A percentile compares a stretch with the other conserved stretches of the same genome.
Evolutionary conservation across 2,113 vertebrate genomes (phyloP).

Genomic region (Toxotes jaculatrix): DNA sequence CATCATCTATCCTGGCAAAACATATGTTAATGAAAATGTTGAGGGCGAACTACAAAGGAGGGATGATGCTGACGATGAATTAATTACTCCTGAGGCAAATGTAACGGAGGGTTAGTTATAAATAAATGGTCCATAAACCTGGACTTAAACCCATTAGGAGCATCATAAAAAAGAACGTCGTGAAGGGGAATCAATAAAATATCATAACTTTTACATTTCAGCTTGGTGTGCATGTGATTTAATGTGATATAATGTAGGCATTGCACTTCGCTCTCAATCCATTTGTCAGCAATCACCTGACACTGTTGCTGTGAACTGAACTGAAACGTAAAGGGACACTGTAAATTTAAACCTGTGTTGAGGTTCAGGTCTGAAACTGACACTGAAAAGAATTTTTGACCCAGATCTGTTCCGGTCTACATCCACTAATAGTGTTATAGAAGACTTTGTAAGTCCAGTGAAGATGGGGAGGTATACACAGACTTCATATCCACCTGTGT

Average conservation of each 20-base stretch:
- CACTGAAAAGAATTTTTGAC: neutral
- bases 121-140: neutral
- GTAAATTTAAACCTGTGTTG: neutral
- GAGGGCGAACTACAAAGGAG: neutral
- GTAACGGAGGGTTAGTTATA: neutral
- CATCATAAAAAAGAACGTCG: neutral
- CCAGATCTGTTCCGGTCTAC: neutral
- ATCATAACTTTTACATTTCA: neutral
- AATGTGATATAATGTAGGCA: no score
- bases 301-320: neutral
- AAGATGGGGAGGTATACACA: neutral
- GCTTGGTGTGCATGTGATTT: neutral
- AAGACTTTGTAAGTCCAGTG: neutral
- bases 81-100: neutral
- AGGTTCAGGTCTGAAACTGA: no score
- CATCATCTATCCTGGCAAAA: neutral
- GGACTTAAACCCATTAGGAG: neutral
- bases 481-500: neutral
- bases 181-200: neutral
- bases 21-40: conserved; percentile 18
- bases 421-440: no score
- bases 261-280: no score
- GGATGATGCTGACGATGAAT: neutral
- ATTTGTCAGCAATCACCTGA: no score
- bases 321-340: neutral